phyloP scores from a whole-genome alignment of 2,888 invertebrate species.

The Leucozona laternaria region DNA sequence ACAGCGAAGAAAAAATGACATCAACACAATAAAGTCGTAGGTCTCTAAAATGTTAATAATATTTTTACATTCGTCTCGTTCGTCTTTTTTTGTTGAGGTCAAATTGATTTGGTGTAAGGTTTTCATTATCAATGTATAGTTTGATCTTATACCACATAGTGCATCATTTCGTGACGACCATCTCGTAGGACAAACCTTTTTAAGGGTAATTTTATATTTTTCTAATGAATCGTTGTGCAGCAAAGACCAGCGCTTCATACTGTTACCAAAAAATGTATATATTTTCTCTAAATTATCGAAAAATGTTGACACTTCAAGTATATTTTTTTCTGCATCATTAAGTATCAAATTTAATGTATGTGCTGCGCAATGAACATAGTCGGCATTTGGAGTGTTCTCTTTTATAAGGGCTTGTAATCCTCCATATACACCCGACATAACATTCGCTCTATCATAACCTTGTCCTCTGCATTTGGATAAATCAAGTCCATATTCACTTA shows the following conservation, averaged over 20 bases:
- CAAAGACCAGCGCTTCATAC: constrained; percentile 29
- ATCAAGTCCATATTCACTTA: constrained; percentile 29
- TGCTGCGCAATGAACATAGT: constrained; percentile 16
- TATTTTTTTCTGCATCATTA: constrained; percentile 2
- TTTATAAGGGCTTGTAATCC: constrained; percentile 23
- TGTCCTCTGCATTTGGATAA: constrained; percentile 30
- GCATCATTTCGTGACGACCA: constrained; percentile 33
- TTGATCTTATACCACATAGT: constrained; percentile 9
- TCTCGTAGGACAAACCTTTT: constrained; percentile 32
- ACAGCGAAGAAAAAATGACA: constrained; percentile 18
- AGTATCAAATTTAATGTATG: constrained; percentile 21
- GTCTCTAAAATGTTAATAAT: constrained; percentile 29
- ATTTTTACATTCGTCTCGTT: constrained; percentile 28
- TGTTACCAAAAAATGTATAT: constrained; percentile 33
- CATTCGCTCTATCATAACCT: constrained; percentile 21
- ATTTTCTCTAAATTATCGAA: background rate
- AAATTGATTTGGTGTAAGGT: constrained; percentile 22
- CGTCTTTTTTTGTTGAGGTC: constrained; percentile 25
- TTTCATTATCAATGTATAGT: constrained; percentile 17
- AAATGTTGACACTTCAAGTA: background rate
- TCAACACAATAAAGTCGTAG: constrained; percentile 21
- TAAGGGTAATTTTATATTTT: constrained; percentile 24
- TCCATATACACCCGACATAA: constrained; percentile 31
- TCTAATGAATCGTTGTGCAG: constrained; percentile 8
- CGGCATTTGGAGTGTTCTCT: constrained; percentile 21